Conservation (phyloP, 2,797 vertebrate genomes). For the Meriones psammophilus region DNA sequence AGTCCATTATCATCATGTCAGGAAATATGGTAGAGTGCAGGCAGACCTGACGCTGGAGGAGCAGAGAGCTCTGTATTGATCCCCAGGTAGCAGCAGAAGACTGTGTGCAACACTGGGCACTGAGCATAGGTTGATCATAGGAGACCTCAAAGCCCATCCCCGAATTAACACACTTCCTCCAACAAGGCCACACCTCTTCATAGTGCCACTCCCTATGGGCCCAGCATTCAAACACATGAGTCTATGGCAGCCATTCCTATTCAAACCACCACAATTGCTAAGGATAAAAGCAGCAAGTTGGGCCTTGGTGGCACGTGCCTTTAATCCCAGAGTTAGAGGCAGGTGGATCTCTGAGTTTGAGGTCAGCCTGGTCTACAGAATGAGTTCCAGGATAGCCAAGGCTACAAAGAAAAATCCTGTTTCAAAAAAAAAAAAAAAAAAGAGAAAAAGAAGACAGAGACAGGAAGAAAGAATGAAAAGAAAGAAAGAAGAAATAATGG, state of each 20-base stretch:
- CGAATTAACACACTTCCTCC: neutral
- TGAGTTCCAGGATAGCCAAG: too few relatives aligned
- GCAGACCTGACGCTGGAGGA: neutral
- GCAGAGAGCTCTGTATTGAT: neutral
- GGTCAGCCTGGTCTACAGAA: too few relatives aligned
- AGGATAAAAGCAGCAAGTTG: too few relatives aligned
- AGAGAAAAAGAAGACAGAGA: too few relatives aligned
- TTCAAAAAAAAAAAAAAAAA: too few relatives aligned
- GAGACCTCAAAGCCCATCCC: neutral
- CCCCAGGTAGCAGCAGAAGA: neutral
- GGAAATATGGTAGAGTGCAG: neutral
- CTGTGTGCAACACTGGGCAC: neutral
- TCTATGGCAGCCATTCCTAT: neutral
- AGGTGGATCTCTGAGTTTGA: too few relatives aligned
- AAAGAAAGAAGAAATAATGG: neutral
- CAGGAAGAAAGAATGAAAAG: neutral
- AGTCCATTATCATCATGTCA: neutral
- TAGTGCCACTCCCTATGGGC: neutral
- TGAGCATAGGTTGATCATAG: neutral
- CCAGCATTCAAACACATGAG: neutral
- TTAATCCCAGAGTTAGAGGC: too few relatives aligned
- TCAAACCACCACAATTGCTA: too few relatives aligned
- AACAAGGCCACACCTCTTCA: neutral
- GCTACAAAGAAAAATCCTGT: too few relatives aligned
- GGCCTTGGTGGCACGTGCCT: too few relatives aligned